phyloP scores from a whole-genome alignment of 2,888 invertebrate species.

The Mamestra brassicae region DNA sequence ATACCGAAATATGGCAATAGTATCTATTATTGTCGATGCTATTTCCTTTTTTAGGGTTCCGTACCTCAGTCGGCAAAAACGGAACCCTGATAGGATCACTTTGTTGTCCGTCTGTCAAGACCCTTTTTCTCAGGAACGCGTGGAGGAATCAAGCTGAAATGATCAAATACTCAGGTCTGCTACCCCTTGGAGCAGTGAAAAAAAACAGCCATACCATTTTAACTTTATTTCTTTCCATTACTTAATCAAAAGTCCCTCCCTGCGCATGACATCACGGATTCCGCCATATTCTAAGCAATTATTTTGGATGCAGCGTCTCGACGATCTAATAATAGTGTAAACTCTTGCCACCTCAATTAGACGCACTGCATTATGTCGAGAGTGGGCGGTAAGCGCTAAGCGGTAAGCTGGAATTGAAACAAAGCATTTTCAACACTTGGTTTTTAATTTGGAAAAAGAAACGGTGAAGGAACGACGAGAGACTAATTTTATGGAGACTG shows the following conservation, averaged over 20 bases:
- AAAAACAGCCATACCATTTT: no score
- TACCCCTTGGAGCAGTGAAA: no score
- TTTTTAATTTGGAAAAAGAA: neutral
- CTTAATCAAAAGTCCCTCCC: constrained; percentile 42
- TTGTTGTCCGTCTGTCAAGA: no score
- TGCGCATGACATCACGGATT: constrained; percentile 33
- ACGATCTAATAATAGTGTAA: constrained; percentile 59
- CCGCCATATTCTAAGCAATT: constrained; percentile 64
- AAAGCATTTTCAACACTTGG: constrained; percentile 20
- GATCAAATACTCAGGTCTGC: no score
- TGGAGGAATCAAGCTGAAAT: no score
- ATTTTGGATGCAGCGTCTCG: constrained; percentile 61
- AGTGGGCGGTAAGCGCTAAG: constrained; percentile 33
- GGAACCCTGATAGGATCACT: no score
- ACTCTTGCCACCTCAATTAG: constrained; percentile 38
- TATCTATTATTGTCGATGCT: no score
- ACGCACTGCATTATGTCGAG: constrained; percentile 22
- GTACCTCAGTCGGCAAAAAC: no score
- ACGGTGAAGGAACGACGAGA: neutral
- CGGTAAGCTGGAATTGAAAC: constrained; percentile 24
- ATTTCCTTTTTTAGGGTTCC: no score
- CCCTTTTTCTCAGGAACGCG: no score
- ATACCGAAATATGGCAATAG: no score
- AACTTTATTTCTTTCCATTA: no score
- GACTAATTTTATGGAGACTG: neutral